phyloP scores from a whole-genome alignment of 53 echinoderm and acorn worm genomes.

The Antedon mediterranea region DNA sequence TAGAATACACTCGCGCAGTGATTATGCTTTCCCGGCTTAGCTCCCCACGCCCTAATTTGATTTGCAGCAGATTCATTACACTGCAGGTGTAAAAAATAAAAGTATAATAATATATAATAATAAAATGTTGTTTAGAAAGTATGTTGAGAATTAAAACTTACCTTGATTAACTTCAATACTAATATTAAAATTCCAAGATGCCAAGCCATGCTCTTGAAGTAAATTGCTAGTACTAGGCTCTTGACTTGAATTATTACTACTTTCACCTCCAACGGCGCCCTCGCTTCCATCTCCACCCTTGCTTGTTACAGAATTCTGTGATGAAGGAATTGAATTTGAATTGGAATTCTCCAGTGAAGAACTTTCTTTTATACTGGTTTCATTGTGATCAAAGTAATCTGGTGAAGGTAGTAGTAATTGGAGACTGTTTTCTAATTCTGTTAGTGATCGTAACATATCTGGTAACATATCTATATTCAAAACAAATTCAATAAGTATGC shows the following conservation, averaged over 20 bases:
- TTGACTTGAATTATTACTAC: background rate
- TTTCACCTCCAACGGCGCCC: background rate
- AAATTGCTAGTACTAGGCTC: background rate
- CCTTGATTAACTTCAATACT: constrained; percentile 48
- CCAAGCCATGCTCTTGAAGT: constrained; percentile 47
- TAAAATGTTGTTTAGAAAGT: too few relatives aligned
- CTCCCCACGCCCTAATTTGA: too few relatives aligned
- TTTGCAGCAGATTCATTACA: too few relatives aligned
- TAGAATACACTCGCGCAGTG: too few relatives aligned
- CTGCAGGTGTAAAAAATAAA: too few relatives aligned
- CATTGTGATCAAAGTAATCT: background rate
- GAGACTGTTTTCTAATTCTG: constrained; percentile 77
- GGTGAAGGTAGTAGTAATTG: constrained; percentile 54
- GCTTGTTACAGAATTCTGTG: background rate
- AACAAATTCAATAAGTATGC: too few relatives aligned
- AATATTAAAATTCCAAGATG: constrained; percentile 57
- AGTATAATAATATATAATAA: too few relatives aligned
- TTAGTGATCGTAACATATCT: constrained; percentile 72
- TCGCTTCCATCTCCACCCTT: background rate
- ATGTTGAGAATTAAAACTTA: constrained; percentile 13
- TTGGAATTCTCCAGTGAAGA: constrained; percentile 1
- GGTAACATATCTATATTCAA: constrained; percentile 57
- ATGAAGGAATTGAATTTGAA: background rate
- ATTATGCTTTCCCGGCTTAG: too few relatives aligned
- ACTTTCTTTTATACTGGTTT: background rate